These are phyloP conservation scores for Albula glossodonta DNA, from an alignment of 2,113 vertebrate species.

Conservation along the genomic window DNA sequence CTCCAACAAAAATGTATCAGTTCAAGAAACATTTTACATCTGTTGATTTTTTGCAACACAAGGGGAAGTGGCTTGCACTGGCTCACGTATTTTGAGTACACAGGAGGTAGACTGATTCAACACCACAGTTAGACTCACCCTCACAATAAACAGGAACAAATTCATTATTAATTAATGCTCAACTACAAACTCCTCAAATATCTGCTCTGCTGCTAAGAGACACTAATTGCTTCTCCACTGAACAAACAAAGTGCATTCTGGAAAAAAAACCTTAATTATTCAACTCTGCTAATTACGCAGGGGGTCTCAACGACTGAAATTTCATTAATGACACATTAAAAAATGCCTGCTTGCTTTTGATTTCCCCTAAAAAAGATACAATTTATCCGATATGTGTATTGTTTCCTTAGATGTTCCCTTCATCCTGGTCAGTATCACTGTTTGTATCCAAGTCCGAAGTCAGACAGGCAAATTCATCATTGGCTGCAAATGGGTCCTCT, in stretches of 20 bases:
- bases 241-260: constrained; percentile 20
- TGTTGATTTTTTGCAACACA: neutral
- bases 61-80: neutral
- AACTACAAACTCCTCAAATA: constrained; percentile 34
- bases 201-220: constrained; percentile 29
- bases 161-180: neutral
- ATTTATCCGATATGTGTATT: neutral
- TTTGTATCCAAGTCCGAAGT: neutral
- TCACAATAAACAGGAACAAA: neutral
- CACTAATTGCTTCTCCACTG: constrained; percentile 35
- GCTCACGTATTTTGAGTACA: neutral
- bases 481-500: neutral
- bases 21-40: neutral
- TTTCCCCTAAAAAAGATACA: neutral
- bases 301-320: constrained; percentile 11
- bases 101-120: neutral
- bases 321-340: neutral
- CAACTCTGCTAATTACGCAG: constrained; percentile 20
- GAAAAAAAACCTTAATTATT: constrained; percentile 35
- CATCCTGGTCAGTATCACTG: neutral
- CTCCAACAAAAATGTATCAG: neutral
- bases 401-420: neutral
- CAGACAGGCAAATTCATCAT: neutral
- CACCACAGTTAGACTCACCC: neutral
- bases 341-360: neutral